Conservation (phyloP, 2,113 vertebrate genomes). For the Nematolebias whitei region DNA sequence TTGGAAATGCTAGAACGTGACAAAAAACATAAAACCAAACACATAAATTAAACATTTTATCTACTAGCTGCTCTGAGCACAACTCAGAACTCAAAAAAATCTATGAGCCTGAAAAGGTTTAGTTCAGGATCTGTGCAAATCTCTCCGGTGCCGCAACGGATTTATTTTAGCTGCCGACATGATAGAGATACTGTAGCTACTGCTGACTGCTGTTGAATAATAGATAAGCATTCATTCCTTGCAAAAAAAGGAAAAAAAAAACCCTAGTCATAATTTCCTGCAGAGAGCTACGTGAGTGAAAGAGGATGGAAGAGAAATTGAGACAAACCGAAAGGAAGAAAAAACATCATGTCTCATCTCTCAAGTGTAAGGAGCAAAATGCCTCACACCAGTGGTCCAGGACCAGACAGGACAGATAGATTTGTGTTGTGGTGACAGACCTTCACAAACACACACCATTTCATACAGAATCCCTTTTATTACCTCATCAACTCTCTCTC, state of each 20-base stretch:
- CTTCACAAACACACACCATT: neutral
- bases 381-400: slow-evolving; percentile 40
- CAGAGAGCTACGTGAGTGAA: slow-evolving; percentile 44
- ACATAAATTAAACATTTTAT: slow-evolving; percentile 9
- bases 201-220: slow-evolving; percentile 71
- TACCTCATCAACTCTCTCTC: slow-evolving; percentile 14
- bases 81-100: slow-evolving; percentile 16
- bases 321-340: slow-evolving; percentile 13
- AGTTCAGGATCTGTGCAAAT: slow-evolving; percentile 52
- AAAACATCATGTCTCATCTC: slow-evolving; percentile 12
- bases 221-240: slow-evolving; percentile 58
- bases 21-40: no score
- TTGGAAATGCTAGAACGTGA: slow-evolving; percentile 9
- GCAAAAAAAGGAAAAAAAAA: slow-evolving; percentile 9
- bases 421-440: slow-evolving; percentile 41
- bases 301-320: slow-evolving; percentile 33
- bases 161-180: slow-evolving; percentile 65
- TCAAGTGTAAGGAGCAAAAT: slow-evolving; percentile 46
- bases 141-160: slow-evolving; percentile 59
- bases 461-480: slow-evolving; percentile 14
- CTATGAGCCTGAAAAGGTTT: slow-evolving; percentile 31
- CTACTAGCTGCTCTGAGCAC: slow-evolving; percentile 15
- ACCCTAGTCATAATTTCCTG: slow-evolving; percentile 43
- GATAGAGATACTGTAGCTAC: slow-evolving; percentile 55
- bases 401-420: slow-evolving; percentile 35